Base-by-base conservation (phyloP, 2,797 vertebrate species). In the Nyctalus aviator region DNA sequence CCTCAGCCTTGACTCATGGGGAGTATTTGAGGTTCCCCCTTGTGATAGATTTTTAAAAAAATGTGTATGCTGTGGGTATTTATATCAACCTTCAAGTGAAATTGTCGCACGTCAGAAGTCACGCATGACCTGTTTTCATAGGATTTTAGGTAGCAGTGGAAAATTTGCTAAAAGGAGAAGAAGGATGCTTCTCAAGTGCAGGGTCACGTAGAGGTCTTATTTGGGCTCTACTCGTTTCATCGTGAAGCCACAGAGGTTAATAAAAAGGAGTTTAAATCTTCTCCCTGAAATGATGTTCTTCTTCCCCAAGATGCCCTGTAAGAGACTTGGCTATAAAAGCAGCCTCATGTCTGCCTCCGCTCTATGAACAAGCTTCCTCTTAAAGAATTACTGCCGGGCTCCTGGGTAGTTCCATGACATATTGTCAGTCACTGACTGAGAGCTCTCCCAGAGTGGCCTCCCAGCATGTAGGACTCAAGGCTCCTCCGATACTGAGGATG, bases 191-290 rank as follows among this genome's bases (percentile, higher is more conserved):
- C 71, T 92, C 5, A 3, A 83, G 81, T 35, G 14, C 37, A 68
- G 48, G 69, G 73, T 82, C 90, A 79, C 1, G 2, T 14, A 17
- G 27, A 77, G 50, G 75, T 90, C 88, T 89, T 17, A 20, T 83
- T 17, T 83, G 35, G 90, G 59, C 30, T 59, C 44, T 35, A 9
- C 53, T 48, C 7, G 57, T 94, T 88, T 93, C 83, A 57, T 17
- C 73, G 41, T 41, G 35, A 94, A 95, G 88, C 62, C 71, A 76
- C 64, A 78, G 59, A 96, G 88, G 87, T 93, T 95, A 95, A 83
- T 95, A 87, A 78, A 92, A 94, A 79, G 6, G 21, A 87, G 64
- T 94, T 91, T 91, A 93, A 96, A 83, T 94, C 82, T 94, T 95
- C 89, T 94, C 68, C 62, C 85, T 92, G 48, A 90, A 91, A 77